Evolutionary conservation across 2,113 vertebrate genomes (phyloP).

Genomic region (Astatotilapia flaviijosephi): DNA sequence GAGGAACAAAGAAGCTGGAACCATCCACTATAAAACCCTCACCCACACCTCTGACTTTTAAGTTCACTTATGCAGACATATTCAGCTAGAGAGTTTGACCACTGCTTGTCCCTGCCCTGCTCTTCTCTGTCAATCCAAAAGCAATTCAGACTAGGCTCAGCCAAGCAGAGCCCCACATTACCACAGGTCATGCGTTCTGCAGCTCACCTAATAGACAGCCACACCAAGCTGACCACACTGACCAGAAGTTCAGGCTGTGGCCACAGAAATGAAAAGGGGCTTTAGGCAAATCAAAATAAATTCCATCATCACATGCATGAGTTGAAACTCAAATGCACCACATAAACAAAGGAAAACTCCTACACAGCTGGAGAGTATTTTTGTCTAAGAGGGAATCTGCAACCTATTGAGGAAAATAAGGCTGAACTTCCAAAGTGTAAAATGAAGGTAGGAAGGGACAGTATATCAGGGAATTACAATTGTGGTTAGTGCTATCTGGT

Average conservation of each 20-base stretch:
- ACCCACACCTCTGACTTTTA: background rate
- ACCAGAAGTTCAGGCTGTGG: background rate
- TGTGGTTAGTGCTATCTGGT: conserved; percentile 26
- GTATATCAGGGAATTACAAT: conserved; percentile 15
- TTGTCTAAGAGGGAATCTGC: background rate
- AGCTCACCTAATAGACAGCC: background rate
- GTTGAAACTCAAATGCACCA: background rate
- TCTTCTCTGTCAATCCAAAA: background rate
- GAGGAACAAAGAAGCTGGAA: background rate
- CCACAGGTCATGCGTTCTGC: background rate
- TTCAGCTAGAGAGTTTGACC: background rate
- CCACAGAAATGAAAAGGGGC: background rate
- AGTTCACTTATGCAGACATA: background rate
- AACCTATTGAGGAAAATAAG: background rate
- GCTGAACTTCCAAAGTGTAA: background rate
- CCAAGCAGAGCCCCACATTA: background rate
- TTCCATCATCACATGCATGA: background rate
- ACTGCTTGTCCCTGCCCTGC: background rate
- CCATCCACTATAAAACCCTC: background rate
- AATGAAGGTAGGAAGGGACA: conserved; percentile 21
- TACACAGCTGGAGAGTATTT: background rate
- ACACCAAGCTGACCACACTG: background rate
- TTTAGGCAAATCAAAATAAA: conserved; percentile 32
- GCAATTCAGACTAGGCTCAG: background rate
- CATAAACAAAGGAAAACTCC: conserved; percentile 2